These are phyloP conservation scores for Plebejus anna DNA, from an alignment of 2,888 invertebrate species.

Conservation along the genomic window DNA sequence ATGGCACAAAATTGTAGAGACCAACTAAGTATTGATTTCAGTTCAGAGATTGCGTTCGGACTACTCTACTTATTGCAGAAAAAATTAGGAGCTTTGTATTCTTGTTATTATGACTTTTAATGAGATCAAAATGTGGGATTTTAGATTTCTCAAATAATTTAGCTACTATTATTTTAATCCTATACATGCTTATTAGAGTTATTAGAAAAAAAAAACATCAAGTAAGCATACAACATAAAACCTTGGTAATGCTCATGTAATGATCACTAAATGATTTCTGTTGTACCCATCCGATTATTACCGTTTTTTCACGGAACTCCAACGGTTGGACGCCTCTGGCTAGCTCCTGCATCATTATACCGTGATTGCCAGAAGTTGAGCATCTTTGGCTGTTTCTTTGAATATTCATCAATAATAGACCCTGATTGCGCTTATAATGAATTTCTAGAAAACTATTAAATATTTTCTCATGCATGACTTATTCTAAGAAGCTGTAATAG, in stretches of 20 bases:
- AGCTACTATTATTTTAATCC: too few species aligned
- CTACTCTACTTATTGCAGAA: neutral
- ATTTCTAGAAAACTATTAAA: constrained; percentile 37
- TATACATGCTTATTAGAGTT: too few species aligned
- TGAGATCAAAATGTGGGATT: too few species aligned
- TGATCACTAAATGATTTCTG: constrained; percentile 31
- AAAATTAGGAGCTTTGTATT: neutral
- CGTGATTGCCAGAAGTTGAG: constrained; percentile 35
- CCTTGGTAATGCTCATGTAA: constrained; percentile 31
- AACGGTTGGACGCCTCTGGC: constrained; percentile 38
- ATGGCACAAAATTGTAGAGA: neutral
- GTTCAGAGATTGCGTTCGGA: neutral
- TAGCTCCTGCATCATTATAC: constrained; percentile 32
- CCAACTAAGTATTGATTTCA: neutral
- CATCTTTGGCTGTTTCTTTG: constrained; percentile 21
- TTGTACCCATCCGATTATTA: constrained; percentile 34
- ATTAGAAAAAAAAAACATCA: too few species aligned
- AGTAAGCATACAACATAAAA: neutral
- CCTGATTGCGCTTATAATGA: constrained; percentile 44
- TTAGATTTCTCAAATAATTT: too few species aligned
- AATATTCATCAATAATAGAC: constrained; percentile 22
- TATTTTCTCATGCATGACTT: neutral
- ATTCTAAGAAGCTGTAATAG: neutral
- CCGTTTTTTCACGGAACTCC: constrained; percentile 41
- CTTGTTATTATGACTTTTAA: too few species aligned